Conservation (phyloP, 2,113 vertebrate genomes). For the Takifugu flavidus region DNA sequence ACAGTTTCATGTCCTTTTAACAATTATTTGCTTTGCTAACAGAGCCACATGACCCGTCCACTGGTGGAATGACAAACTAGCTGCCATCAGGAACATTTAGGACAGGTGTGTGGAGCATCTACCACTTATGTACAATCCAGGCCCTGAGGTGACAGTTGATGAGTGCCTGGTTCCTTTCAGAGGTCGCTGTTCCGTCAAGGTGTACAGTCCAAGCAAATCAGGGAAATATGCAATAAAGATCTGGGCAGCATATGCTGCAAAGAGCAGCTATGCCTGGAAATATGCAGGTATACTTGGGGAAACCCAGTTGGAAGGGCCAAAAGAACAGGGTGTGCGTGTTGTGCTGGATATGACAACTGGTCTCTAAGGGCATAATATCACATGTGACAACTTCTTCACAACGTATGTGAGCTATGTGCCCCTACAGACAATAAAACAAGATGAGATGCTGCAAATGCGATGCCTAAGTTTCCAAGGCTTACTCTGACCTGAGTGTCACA, state of each 20-base stretch:
- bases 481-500: no score
- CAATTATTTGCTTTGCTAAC: neutral
- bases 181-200: neutral
- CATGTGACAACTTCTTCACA: neutral
- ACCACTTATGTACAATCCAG: neutral
- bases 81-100: neutral
- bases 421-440: neutral
- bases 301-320: neutral
- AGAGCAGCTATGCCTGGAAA: neutral
- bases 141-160: neutral
- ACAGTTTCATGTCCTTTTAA: neutral
- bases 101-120: neutral
- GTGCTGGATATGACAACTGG: neutral
- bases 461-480: no score
- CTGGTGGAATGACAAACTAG: neutral
- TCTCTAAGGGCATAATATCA: neutral
- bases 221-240: neutral
- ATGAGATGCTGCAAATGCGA: neutral
- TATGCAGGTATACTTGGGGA: neutral
- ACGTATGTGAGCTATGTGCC: neutral
- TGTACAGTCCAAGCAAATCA: neutral
- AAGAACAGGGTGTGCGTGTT: neutral
- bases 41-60: neutral
- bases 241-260: neutral
- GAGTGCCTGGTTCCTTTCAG: neutral